A percentile compares a stretch with the other conserved stretches of the same genome.
phyloP scores from a whole-genome alignment of 2,888 invertebrate genomes.

The Nemotelus pantherinus region DNA sequence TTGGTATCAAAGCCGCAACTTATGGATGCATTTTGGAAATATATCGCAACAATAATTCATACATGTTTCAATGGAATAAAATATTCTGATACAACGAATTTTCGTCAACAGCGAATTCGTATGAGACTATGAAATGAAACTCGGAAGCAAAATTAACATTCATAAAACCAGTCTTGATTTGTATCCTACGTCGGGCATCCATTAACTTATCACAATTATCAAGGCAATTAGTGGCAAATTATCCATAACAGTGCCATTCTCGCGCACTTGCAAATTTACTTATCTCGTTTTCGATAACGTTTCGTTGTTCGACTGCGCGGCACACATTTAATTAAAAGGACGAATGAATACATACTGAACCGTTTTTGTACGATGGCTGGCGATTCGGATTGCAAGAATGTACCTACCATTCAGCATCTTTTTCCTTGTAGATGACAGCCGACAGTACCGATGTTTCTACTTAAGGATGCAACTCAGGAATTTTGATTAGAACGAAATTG shows the following conservation, averaged over 20 bases:
- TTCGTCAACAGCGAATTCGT: no score
- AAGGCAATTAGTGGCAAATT: conserved; percentile 39
- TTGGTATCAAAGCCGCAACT: no score
- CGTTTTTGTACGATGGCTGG: conserved; percentile 3
- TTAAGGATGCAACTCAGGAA: conserved; percentile 40
- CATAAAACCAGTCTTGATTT: no score
- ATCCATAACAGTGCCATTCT: conserved; percentile 37
- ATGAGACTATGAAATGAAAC: no score
- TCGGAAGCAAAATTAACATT: no score
- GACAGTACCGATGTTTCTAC: conserved; percentile 38
- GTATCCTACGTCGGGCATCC: neutral
- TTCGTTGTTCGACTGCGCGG: conserved; percentile 11
- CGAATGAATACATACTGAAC: neutral
- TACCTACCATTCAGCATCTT: conserved; percentile 16
- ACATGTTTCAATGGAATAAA: no score
- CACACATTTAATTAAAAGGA: conserved; percentile 25
- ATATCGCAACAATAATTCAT: no score
- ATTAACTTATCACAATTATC: conserved; percentile 26
- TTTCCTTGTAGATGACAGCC: conserved; percentile 39
- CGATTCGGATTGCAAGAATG: neutral
- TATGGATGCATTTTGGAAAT: no score
- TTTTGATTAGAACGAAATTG: conserved; percentile 44
- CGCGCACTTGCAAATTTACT: conserved; percentile 45
- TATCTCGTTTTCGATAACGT: conserved; percentile 36
- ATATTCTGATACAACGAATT: no score